Evolutionary conservation across 2,113 vertebrate genomes (phyloP).

Genomic region (Microcebus lehilahytsara): DNA sequence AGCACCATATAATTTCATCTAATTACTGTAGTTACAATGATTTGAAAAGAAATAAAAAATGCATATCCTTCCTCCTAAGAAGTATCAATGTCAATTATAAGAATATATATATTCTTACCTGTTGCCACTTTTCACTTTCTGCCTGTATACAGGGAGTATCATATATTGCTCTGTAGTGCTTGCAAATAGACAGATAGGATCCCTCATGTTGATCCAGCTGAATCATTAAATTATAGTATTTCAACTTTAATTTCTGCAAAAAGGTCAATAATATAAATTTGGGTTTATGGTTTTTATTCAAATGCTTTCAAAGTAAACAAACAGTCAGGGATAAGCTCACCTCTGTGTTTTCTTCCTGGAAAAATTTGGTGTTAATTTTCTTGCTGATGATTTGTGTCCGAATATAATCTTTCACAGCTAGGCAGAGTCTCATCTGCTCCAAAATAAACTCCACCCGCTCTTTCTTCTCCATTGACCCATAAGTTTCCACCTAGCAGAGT

Average conservation of each 20-base stretch:
- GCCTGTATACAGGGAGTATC: constrained; percentile 98
- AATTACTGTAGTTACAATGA: neutral
- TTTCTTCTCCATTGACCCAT: constrained; percentile 99
- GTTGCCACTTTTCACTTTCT: constrained; percentile 97
- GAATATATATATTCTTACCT: constrained; percentile 82
- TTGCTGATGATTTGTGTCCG: constrained; percentile 99
- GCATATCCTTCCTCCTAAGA: neutral
- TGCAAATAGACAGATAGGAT: constrained; percentile 98
- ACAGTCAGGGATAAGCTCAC: constrained; percentile 78
- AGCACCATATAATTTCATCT: neutral
- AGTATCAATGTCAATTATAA: neutral
- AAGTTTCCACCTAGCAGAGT: constrained; percentile 94
- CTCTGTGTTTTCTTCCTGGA: constrained; percentile 96
- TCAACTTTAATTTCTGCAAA: constrained; percentile 94
- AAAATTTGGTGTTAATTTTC: constrained; percentile 99
- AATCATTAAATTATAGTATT: constrained; percentile 99
- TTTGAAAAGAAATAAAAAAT: neutral
- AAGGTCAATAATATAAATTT: constrained; percentile 26
- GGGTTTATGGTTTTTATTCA: neutral
- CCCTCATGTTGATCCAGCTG: constrained; percentile 98
- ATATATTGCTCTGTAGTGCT: constrained; percentile 98
- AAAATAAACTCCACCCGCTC: constrained; percentile 98
- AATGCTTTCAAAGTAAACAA: neutral
- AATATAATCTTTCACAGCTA: constrained; percentile 98
- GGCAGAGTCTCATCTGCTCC: constrained; percentile 98